Evolutionary conservation across 2,797 vertebrate genomes (phyloP).

Genomic region (Danionella dracula): DNA sequence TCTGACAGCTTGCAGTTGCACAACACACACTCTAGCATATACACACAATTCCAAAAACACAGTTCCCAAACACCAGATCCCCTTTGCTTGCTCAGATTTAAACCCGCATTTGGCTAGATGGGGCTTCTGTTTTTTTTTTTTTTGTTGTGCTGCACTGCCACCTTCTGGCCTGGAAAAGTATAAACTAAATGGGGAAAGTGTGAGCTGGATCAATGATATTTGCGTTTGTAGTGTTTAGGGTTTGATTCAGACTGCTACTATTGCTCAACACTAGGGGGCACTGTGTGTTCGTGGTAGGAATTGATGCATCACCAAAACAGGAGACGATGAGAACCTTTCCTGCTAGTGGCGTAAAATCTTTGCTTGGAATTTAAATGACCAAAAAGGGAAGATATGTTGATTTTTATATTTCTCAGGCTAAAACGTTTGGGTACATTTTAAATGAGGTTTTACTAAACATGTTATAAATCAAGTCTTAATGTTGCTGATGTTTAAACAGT

Average conservation of each 20-base stretch:
- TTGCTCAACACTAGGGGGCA: slow-evolving; percentile 69
- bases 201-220: slow-evolving; percentile 28
- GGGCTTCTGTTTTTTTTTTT: neutral
- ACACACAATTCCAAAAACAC: too few relatives aligned
- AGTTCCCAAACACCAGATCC: neutral
- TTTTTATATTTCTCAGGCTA: too few relatives aligned
- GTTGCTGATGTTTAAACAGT: too few relatives aligned
- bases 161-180: slow-evolving; percentile 58
- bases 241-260: neutral
- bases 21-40: neutral
- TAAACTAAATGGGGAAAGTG: neutral
- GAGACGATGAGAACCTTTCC: too few relatives aligned
- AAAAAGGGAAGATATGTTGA: too few relatives aligned
- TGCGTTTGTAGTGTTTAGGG: slow-evolving; percentile 41
- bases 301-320: neutral
- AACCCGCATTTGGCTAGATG: too few relatives aligned
- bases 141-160: slow-evolving; percentile 62
- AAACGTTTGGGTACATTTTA: too few relatives aligned
- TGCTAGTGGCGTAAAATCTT: too few relatives aligned
- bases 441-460: too few relatives aligned
- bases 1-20: neutral
- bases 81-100: neutral
- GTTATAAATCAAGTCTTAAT: too few relatives aligned
- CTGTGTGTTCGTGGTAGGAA: slow-evolving; percentile 60
- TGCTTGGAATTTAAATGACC: too few relatives aligned